Conservation (phyloP, 2,113 vertebrate genomes). For the Scomber japonicus region DNA sequence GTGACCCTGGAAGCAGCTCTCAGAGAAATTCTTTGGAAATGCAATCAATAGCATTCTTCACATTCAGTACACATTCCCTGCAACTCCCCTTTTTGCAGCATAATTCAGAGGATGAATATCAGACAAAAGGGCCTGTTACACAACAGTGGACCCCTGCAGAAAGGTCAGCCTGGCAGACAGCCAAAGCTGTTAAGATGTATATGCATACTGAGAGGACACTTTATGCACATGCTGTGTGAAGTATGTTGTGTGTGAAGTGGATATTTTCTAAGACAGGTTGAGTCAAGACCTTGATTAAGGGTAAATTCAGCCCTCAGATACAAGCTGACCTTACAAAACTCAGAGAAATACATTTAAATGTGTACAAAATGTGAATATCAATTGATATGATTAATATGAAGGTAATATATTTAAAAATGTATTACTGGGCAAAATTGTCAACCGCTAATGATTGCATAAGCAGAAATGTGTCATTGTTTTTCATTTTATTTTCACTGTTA, state of each 20-base stretch:
- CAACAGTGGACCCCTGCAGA: constrained; percentile 48
- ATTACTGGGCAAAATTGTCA: no score
- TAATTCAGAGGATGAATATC: constrained; percentile 44
- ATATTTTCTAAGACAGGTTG: neutral
- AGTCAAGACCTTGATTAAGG: neutral
- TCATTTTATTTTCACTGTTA: no score
- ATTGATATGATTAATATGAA: neutral
- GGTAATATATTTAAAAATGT: neutral
- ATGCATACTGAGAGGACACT: constrained; percentile 1
- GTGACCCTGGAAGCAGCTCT: constrained; percentile 11
- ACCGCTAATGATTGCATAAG: no score
- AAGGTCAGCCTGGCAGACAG: constrained; percentile 25
- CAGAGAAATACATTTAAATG: neutral
- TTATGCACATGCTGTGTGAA: constrained; percentile 5
- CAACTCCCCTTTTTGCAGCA: constrained; percentile 32
- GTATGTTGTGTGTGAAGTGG: neutral
- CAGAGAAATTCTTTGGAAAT: constrained; percentile 39
- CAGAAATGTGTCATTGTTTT: no score
- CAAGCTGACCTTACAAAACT: neutral
- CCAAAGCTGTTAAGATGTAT: constrained; percentile 12
- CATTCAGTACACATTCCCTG: constrained; percentile 63
- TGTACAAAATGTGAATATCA: neutral
- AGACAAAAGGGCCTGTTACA: constrained; percentile 55
- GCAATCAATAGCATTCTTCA: constrained; percentile 69
- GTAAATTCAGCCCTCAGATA: neutral